Evolutionary conservation across 2,888 invertebrate genomes (phyloP).

Genomic region (Elysia crispata): DNA sequence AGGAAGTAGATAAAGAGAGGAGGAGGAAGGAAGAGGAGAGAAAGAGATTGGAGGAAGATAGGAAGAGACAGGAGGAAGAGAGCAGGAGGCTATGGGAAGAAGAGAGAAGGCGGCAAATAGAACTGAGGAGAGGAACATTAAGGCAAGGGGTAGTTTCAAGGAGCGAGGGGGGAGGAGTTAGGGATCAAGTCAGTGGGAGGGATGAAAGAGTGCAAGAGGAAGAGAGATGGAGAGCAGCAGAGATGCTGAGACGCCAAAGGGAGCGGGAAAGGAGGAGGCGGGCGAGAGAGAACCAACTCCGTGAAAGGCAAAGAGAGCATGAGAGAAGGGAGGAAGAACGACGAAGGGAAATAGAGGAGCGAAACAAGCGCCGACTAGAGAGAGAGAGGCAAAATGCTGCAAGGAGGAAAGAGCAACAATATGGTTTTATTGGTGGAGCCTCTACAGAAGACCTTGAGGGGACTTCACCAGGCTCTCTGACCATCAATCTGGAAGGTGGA

Average conservation of each 20-base stretch:
- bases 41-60: background rate
- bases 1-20: background rate
- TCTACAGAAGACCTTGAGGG: no score
- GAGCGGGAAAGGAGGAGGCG: conserved; percentile 24
- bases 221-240: conserved; percentile 11
- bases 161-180: background rate
- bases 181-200: background rate
- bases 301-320: background rate
- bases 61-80: conserved; percentile 25
- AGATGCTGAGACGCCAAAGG: background rate
- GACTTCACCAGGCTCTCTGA: no score
- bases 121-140: background rate
- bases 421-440: background rate
- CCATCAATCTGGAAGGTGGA: background rate
- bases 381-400: conserved; percentile 14
- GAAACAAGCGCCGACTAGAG: conserved; percentile 14
- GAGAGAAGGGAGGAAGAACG: background rate
- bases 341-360: conserved; percentile 26
- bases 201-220: background rate
- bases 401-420: conserved; percentile 19
- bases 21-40: conserved; percentile 25
- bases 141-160: background rate
- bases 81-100: background rate
- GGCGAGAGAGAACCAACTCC: background rate
- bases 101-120: conserved; percentile 5